These are phyloP conservation scores for Corythornis leucogaster DNA, from an alignment of 2,797 vertebrate species.

Conservation along the genomic window DNA sequence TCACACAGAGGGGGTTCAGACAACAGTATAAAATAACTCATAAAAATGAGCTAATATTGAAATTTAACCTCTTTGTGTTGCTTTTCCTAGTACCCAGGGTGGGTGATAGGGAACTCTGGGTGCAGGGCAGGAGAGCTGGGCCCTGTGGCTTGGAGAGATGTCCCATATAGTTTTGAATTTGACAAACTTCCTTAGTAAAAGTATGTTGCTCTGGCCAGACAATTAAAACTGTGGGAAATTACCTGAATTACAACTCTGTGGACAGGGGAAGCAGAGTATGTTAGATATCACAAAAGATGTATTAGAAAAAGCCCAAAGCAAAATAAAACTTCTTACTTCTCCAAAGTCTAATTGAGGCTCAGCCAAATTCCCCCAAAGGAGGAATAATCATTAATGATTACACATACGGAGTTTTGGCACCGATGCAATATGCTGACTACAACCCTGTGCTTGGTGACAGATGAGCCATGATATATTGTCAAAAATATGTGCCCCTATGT, in stretches of 20 bases:
- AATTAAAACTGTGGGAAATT: background rate
- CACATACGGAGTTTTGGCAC: background rate
- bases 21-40: background rate
- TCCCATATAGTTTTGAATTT: background rate
- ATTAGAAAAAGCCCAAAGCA: background rate
- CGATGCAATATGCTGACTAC: background rate
- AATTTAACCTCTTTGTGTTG: background rate
- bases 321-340: background rate
- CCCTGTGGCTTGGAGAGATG: background rate
- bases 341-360: background rate
- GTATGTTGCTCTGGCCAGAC: fast-evolving
- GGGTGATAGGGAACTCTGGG: background rate
- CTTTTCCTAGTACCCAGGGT: background rate
- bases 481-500: conserved; percentile 21
- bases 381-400: background rate
- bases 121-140: background rate
- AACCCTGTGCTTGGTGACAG: background rate
- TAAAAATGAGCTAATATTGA: background rate
- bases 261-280: background rate
- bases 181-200: background rate
- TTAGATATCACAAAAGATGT: background rate
- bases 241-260: background rate
- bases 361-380: background rate
- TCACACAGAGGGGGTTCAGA: background rate
- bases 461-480: background rate